A percentile compares a stretch with the other conserved stretches of the same genome.
Conservation (phyloP, 2,797 vertebrate species). For the Malurus leucopterus region DNA sequence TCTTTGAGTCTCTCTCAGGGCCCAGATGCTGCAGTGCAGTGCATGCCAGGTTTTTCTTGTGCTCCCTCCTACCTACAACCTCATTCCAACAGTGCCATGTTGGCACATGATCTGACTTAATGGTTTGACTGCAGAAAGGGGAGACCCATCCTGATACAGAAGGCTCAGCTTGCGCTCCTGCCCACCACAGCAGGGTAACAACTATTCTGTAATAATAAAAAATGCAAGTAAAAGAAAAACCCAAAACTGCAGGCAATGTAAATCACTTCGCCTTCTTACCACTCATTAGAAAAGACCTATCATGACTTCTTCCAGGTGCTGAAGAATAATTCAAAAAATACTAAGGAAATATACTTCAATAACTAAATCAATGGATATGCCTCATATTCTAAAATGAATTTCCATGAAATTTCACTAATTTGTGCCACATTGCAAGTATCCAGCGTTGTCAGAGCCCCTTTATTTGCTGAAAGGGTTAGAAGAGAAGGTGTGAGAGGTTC, state of each 20-base stretch:
- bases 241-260: neutral
- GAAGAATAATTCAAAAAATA: neutral
- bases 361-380: neutral
- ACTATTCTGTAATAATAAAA: neutral
- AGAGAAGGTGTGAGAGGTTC: slow-evolving; percentile 8
- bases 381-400: neutral
- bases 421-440: neutral
- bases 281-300: neutral
- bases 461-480: neutral
- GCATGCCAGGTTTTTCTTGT: rapidly evolving
- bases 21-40: neutral
- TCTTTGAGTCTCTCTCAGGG: neutral
- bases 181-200: neutral
- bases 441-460: neutral
- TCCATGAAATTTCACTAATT: neutral
- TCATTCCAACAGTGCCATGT: neutral
- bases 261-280: neutral
- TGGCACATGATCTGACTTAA: neutral
- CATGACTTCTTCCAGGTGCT: neutral
- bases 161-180: neutral
- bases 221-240: neutral
- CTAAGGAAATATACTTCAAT: neutral
- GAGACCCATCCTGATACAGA: neutral
- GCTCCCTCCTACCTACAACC: neutral
- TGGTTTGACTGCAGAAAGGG: neutral